These are phyloP conservation scores for Larimichthys crocea DNA, from an alignment of 2,113 vertebrate species.

Conservation along the genomic window DNA sequence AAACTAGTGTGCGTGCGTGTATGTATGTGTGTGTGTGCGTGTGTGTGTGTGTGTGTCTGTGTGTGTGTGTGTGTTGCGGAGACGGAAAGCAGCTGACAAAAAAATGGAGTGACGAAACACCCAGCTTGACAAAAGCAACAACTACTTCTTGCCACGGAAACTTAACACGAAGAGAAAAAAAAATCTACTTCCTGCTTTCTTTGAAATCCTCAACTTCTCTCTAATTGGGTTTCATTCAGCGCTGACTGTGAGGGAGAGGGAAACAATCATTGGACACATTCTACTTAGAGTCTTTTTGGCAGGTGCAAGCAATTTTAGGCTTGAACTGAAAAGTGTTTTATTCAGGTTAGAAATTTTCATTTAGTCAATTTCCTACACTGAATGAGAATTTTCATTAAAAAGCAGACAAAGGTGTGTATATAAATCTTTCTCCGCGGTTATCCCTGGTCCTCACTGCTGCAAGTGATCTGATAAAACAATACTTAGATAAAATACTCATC, in stretches of 20 bases:
- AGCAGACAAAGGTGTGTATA: background rate
- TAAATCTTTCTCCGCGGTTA: background rate
- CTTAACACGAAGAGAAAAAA: conserved; percentile 37
- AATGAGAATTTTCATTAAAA: conserved; percentile 42
- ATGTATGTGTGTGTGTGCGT: conserved; percentile 14
- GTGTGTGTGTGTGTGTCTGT: conserved; percentile 76
- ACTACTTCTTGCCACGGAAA: conserved; percentile 52
- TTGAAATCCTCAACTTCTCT: conserved; percentile 63
- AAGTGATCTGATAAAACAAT: conserved; percentile 43
- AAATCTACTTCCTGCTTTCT: conserved; percentile 46
- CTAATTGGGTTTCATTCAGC: conserved; percentile 73
- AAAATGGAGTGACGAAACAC: conserved; percentile 61
- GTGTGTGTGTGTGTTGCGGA: conserved; percentile 72
- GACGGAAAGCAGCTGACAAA: conserved; percentile 68
- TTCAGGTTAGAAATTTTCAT: background rate
- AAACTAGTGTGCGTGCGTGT: conserved; percentile 83
- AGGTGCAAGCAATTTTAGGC: conserved; percentile 20
- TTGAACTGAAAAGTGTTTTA: conserved; percentile 7
- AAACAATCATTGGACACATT: conserved; percentile 39
- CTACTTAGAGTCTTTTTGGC: conserved; percentile 21
- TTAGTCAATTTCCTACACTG: conserved; percentile 9
- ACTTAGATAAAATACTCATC: conserved; percentile 28
- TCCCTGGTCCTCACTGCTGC: background rate
- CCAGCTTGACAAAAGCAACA: conserved; percentile 69
- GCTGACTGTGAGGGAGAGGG: conserved; percentile 39